Conservation (phyloP, 1,140 invertebrate genomes). For the Diprion similis region DNA sequence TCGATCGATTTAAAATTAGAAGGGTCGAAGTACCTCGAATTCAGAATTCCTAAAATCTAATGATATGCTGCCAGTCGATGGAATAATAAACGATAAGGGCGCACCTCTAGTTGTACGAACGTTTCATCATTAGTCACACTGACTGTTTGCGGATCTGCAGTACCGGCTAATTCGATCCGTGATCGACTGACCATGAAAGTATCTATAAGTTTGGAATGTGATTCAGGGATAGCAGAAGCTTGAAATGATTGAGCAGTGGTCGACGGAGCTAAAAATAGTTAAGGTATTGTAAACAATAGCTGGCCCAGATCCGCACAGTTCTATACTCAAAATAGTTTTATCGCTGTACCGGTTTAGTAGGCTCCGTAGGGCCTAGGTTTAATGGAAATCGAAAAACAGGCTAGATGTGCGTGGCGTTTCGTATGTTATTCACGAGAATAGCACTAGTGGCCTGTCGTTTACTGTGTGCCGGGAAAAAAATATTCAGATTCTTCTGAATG, state of each 20-base stretch:
- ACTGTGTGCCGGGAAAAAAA: background rate
- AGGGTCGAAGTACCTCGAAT: no score
- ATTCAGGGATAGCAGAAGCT: no score
- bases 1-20: no score
- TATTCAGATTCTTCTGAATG: background rate
- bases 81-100: no score
- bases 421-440: background rate
- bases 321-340: conserved; percentile 5
- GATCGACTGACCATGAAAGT: no score
- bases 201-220: no score
- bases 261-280: background rate
- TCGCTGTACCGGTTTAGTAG: background rate
- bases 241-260: background rate
- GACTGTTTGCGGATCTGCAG: no score
- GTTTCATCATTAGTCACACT: no score
- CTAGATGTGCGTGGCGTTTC: background rate
- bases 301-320: background rate
- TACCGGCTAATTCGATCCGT: no score
- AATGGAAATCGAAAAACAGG: background rate
- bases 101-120: no score
- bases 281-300: conserved; percentile 1
- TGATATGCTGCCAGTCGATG: no score
- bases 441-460: background rate
- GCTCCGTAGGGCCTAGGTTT: background rate
- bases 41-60: no score